Conservation (phyloP, 2,797 vertebrate species). For the Alcedo quadribrachys region DNA sequence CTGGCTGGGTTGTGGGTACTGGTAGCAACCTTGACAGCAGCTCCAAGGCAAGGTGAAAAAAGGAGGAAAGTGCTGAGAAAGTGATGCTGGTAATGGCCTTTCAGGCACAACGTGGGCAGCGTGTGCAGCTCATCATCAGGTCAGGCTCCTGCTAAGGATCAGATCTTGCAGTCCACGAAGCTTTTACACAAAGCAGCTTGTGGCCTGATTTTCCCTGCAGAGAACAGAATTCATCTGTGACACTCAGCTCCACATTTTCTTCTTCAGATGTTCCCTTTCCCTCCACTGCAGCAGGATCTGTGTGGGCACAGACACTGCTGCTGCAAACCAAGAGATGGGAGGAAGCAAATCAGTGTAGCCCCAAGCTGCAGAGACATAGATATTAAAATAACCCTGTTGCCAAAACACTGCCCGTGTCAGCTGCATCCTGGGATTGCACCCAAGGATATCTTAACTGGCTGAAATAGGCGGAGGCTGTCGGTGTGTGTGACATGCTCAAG, state of each 20-base stretch:
- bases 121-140: slow-evolving; percentile 20
- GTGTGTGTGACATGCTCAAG: neutral
- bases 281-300: neutral
- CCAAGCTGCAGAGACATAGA: neutral
- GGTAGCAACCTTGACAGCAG: neutral
- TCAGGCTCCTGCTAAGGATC: slow-evolving; percentile 29
- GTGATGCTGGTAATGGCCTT: slow-evolving; percentile 14
- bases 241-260: slow-evolving; percentile 16
- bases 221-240: slow-evolving; percentile 25
- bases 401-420: neutral
- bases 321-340: neutral
- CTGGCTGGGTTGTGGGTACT: neutral
- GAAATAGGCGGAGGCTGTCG: neutral
- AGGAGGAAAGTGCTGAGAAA: neutral
- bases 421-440: neutral
- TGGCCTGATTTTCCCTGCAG: slow-evolving; percentile 64
- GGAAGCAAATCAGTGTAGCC: slow-evolving; percentile 24
- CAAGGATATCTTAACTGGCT: neutral
- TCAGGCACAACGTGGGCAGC: slow-evolving; percentile 6
- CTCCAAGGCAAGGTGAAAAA: neutral
- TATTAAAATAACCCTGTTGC: slow-evolving; percentile 31
- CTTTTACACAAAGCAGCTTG: slow-evolving; percentile 56
- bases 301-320: slow-evolving; percentile 28
- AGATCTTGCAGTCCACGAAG: neutral
- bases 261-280: neutral